Evolutionary conservation across 2,797 vertebrate species (phyloP), one percentile per base, ranked within the genome.

Genomic region (Gephyroberyx darwinii): DNA sequence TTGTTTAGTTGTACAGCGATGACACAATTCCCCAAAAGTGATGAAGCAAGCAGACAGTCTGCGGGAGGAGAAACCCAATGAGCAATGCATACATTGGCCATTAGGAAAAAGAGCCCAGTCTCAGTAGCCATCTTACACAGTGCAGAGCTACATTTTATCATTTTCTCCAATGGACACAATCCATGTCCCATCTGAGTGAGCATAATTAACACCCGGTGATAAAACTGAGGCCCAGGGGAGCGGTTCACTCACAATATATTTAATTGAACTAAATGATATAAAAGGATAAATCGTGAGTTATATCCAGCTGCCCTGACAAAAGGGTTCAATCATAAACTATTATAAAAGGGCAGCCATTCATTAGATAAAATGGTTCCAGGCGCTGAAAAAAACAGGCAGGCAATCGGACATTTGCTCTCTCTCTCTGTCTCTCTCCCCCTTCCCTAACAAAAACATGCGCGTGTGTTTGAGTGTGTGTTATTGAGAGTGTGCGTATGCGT

Each of bases 211-310:
- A 61, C 73, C 62, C 45, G 1, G 83, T 75, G 84, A 92, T 89
- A 87, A 90, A 89, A 82, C 74, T 7, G 4, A 75, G 73, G 48
- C 91, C 82, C 52, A 6, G 8, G 89, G 89, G 91, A 92, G 87
- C 86, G 74, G 80, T 92, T 83, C 84, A 74, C 81, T 89, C 82
- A 85, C 88, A 92, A 91, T 92, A 92, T 91, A 91, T 92, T 90
- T 91, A 93, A 94, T 92, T 93, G 87, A 91, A 92, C 86, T 75
- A 88, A 92, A 89, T 88, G 62, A 87, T 85, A 89, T 81, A 77
- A 92, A 91, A 88, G 66, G 78, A 93, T 91, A 90, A 90, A 92
- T 84, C 65, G 64, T 84, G 86, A 87, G 82, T 84, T 82, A 82
- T 84, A 86, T 71, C 8, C 75, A 84, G 72, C 74, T 65, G 70